A percentile compares a stretch with the other conserved stretches of the same genome.
These are phyloP conservation scores for Leptodactylus fuscus DNA, from an alignment of 2,113 vertebrate genomes.

Conservation along the genomic window DNA sequence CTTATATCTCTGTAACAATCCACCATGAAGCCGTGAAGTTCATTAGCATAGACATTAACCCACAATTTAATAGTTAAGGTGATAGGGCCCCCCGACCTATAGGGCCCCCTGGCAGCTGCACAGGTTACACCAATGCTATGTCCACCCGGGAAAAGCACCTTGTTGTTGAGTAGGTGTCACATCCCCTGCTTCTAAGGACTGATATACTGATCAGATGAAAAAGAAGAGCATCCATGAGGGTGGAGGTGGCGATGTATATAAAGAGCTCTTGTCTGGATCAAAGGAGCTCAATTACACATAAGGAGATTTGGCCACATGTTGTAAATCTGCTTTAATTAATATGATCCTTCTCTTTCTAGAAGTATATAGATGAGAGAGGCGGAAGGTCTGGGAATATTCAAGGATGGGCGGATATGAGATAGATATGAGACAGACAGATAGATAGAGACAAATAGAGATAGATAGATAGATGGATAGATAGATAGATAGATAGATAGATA, in stretches of 20 bases:
- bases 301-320: not conserved
- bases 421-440: constrained; percentile 46
- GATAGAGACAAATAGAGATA: not conserved
- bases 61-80: too few species aligned
- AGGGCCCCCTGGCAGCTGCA: too few species aligned
- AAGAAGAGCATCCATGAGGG: not conserved
- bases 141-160: too few species aligned
- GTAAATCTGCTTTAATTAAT: not conserved
- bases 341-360: not conserved
- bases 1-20: too few species aligned
- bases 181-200: too few species aligned
- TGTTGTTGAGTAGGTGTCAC: too few species aligned
- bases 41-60: too few species aligned
- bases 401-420: not conserved
- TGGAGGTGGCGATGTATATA: not conserved
- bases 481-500: constrained; percentile 11
- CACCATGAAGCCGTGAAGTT: too few species aligned
- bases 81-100: too few species aligned
- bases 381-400: too few species aligned
- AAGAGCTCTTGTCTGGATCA: not conserved
- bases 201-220: too few species aligned
- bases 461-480: constrained; percentile 42
- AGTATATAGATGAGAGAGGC: not conserved
- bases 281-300: not conserved
- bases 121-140: too few species aligned